Percentiles rank a stretch among this genome's conserved stretches.
phyloP scores from a whole-genome alignment of 2,888 invertebrate species.

The Blastobasis adustella region DNA sequence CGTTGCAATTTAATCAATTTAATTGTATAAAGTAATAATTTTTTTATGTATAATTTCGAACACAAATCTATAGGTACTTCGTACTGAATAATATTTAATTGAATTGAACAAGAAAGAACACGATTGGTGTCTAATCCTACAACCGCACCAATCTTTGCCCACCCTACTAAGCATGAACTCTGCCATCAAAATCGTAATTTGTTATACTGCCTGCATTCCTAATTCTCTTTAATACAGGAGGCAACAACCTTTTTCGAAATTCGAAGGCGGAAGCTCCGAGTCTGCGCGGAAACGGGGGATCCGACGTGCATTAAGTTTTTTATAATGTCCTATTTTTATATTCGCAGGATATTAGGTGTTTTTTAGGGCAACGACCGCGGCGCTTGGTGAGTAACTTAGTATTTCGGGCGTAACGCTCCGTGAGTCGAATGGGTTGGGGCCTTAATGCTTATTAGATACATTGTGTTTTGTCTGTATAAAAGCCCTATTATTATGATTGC shows the following conservation, averaged over 20 bases:
- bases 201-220: slow-evolving; percentile 43
- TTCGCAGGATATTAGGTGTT: slow-evolving; percentile 58
- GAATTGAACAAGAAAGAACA: too few species aligned
- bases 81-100: too few species aligned
- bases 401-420: too few species aligned
- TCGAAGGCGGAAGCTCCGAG: slow-evolving; percentile 38
- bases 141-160: slow-evolving; percentile 11
- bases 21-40: too few species aligned
- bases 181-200: slow-evolving; percentile 50
- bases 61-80: too few species aligned
- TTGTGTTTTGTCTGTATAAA: too few species aligned
- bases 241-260: slow-evolving; percentile 39
- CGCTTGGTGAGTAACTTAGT: not conserved
- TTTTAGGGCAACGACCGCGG: slow-evolving; percentile 29
- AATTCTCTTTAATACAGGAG: slow-evolving; percentile 29
- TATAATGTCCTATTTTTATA: slow-evolving; percentile 52
- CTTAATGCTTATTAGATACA: too few species aligned
- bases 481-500: too few species aligned
- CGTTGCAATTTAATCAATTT: too few species aligned
- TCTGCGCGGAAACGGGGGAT: slow-evolving; percentile 54
- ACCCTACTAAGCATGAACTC: slow-evolving; percentile 24
- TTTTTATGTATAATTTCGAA: too few species aligned
- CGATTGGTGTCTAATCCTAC: too few species aligned
- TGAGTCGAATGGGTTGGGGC: too few species aligned
- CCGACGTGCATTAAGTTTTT: slow-evolving; percentile 54